phyloP scores from a whole-genome alignment of 1,140 invertebrate species.

The Agraylea sexmaculata region DNA sequence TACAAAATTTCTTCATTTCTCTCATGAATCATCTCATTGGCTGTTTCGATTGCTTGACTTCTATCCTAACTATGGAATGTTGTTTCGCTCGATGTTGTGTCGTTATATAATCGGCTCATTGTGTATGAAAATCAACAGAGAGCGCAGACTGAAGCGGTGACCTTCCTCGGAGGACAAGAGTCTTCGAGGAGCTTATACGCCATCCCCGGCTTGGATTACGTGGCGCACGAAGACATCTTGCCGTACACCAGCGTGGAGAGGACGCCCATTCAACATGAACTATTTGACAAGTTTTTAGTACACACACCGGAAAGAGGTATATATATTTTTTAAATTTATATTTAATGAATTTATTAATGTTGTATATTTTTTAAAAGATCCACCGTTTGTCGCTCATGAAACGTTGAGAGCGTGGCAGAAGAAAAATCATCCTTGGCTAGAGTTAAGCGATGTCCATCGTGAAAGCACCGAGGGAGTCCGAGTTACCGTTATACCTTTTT shows the following conservation, averaged over 20 bases:
- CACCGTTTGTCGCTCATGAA: conserved; percentile 78
- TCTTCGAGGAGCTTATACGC: conserved; percentile 86
- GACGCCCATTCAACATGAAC: conserved; percentile 80
- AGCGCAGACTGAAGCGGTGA: conserved; percentile 93
- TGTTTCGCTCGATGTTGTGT: neutral
- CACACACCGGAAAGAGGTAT: conserved; percentile 66
- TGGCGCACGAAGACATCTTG: conserved; percentile 89
- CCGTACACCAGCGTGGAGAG: conserved; percentile 74
- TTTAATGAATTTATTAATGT: conserved; percentile 1
- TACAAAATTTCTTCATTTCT: too few relatives aligned
- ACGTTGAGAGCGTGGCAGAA: conserved; percentile 92
- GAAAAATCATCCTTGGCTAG: conserved; percentile 94
- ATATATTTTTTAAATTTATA: conserved; percentile 7
- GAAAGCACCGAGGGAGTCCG: conserved; percentile 93
- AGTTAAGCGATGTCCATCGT: conserved; percentile 93
- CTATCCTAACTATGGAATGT: neutral
- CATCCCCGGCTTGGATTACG: conserved; percentile 92
- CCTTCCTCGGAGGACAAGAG: conserved; percentile 93
- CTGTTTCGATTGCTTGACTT: too few relatives aligned
- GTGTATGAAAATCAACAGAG: conserved; percentile 44
- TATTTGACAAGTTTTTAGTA: conserved; percentile 91
- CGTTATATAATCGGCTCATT: neutral
- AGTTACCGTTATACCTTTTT: conserved; percentile 95
- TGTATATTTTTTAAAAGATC: conserved; percentile 42
- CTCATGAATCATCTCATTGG: too few relatives aligned